Evolutionary conservation across 2,797 vertebrate genomes (phyloP).

Genomic region (Delichon dasypus): DNA sequence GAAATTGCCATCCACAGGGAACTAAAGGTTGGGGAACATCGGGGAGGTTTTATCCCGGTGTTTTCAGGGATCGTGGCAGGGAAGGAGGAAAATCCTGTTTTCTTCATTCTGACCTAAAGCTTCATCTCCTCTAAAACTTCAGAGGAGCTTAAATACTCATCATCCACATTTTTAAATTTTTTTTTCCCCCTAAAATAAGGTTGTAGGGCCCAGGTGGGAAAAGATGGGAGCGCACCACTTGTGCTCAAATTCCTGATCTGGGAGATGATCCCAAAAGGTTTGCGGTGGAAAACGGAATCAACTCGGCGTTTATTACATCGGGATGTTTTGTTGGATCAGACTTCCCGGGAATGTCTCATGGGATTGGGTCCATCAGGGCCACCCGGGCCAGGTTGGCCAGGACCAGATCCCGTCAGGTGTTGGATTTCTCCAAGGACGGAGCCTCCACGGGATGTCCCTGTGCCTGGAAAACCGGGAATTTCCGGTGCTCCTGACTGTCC

Average conservation of each 20-base stretch:
- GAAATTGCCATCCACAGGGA: background rate
- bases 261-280: background rate
- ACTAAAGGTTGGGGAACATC: background rate
- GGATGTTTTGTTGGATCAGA: background rate
- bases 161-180: background rate
- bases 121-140: background rate
- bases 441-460: too few species aligned
- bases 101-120: background rate
- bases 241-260: background rate
- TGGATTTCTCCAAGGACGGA: background rate
- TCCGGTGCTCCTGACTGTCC: background rate
- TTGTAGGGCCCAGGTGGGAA: background rate
- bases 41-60: background rate
- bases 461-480: background rate
- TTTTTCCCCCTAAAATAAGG: background rate
- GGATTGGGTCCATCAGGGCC: background rate
- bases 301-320: fast-evolving
- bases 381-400: background rate
- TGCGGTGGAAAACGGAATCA: background rate
- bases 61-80: background rate
- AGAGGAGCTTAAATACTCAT: background rate
- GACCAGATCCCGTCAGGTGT: background rate
- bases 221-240: fast-evolving
- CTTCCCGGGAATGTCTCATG: too few species aligned
- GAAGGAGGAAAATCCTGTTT: background rate